phyloP scores from a whole-genome alignment of 2,888 invertebrate species.

The Cephonodes hylas region DNA sequence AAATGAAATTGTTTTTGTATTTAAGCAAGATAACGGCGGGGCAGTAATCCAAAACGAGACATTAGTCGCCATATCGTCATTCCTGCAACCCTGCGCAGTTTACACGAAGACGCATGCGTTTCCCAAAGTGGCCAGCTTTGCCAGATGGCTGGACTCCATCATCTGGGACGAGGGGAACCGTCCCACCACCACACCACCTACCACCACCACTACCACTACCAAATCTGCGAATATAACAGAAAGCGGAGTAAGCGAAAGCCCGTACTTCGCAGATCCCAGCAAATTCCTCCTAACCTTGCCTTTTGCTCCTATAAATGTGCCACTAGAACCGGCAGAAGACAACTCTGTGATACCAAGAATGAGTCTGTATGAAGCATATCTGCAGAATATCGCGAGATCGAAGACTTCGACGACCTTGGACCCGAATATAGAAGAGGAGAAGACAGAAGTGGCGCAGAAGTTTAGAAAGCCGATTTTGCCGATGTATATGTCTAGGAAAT shows the following conservation, averaged over 20 bases:
- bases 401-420: conserved; percentile 53
- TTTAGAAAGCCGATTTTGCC: conserved; percentile 46
- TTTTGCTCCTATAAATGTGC: conserved; percentile 65
- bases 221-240: conserved; percentile 36
- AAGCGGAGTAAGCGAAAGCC: conserved; percentile 22
- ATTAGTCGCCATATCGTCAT: conserved; percentile 57
- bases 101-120: conserved; percentile 69
- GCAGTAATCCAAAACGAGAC: conserved; percentile 71
- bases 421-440: conserved; percentile 30
- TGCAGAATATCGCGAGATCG: conserved; percentile 50
- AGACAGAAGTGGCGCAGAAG: conserved; percentile 42
- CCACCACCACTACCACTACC: conserved; percentile 21
- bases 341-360: conserved; percentile 69
- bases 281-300: conserved; percentile 64
- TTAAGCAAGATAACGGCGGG: conserved; percentile 72
- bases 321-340: conserved; percentile 65
- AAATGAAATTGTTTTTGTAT: conserved; percentile 17
- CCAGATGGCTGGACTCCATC: conserved; percentile 62
- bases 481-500: conserved; percentile 38
- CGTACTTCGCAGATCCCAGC: conserved; percentile 44
- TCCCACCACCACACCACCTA: conserved; percentile 37
- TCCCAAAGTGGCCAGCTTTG: conserved; percentile 60
- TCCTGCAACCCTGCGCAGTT: conserved; percentile 62
- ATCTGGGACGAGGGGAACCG: conserved; percentile 68
- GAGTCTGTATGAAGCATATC: conserved; percentile 70